Conservation (phyloP, 1,140 invertebrate species). For the Hypothenemus hampei region DNA sequence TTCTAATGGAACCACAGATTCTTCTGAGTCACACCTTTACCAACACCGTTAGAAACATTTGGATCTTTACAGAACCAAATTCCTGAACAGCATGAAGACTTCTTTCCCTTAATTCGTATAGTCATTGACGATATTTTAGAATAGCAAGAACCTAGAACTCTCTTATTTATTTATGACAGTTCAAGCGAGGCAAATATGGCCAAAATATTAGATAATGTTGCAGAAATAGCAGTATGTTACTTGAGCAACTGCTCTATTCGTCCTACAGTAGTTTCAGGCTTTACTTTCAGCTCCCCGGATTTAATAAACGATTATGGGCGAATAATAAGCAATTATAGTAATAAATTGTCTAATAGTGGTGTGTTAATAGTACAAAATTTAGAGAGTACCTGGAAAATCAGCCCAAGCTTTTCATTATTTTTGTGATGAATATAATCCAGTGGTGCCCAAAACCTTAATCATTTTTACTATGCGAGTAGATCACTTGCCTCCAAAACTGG, state of each 20-base stretch:
- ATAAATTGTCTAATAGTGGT: slow-evolving; percentile 30
- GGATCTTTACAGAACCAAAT: too few species aligned
- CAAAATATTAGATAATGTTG: slow-evolving; percentile 26
- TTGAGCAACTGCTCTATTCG: slow-evolving; percentile 25
- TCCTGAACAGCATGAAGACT: slow-evolving; percentile 28
- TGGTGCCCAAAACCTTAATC: slow-evolving; percentile 48
- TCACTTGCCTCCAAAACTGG: slow-evolving; percentile 16
- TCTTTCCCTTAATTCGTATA: slow-evolving; percentile 30
- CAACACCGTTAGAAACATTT: too few species aligned
- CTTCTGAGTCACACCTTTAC: too few species aligned
- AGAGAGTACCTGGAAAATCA: slow-evolving; percentile 45
- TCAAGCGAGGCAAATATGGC: slow-evolving; percentile 21
- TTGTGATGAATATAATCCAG: slow-evolving; percentile 50
- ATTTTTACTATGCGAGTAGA: slow-evolving; percentile 49
- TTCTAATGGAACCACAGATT: too few species aligned
- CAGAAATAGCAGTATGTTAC: slow-evolving; percentile 26
- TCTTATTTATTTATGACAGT: slow-evolving; percentile 34
- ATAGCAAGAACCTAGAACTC: slow-evolving; percentile 30
- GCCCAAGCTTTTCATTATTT: slow-evolving; percentile 53
- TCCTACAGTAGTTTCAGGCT: slow-evolving; percentile 27
- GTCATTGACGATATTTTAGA: slow-evolving; percentile 28
- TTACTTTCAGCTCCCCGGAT: slow-evolving; percentile 25
- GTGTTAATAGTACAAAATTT: slow-evolving; percentile 48
- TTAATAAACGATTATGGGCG: slow-evolving; percentile 43
- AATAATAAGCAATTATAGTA: slow-evolving; percentile 45